Evolutionary conservation across 2,113 vertebrate species (phyloP), one percentile per base, ranked within the genome.

Genomic region (Recurvirostra avosetta): DNA sequence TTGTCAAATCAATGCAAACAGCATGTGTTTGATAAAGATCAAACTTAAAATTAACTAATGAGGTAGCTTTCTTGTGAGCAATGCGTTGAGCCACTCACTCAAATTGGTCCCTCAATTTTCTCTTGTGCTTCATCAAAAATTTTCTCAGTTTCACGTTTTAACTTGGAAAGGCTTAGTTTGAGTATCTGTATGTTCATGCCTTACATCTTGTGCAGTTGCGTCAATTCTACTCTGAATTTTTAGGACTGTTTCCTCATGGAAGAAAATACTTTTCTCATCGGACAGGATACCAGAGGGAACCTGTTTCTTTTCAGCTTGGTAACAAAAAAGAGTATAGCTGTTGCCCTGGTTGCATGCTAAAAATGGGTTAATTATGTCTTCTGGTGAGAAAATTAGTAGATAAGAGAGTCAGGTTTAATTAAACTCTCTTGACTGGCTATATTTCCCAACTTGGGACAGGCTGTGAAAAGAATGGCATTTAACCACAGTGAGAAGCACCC

Each of bases 401-500:
- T 68, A 63, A 47, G 22, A 67, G 21, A 30, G 34, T 52, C 0
- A 45, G 41, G 12, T 10, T 90, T 58, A 68, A 73, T 58, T 82
- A 83, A 77, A 68, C 30, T 86, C 19, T 77, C 49, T 14, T 36
- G 13, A 36, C 29, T 72, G 21, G 12, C 29, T 81, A 1, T 56
- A 26, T 68, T 58, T 55, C 38, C 17, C 38, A 66, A 4, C 20
- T n/a, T 88, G 41, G 32, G 22, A 56, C 21, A 80, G 25, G 14
- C 53, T 68, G 29, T 50, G 13, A 34, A 36, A 67, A 61, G 41
- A 41, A 59, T 0, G 2, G 26, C 11, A 32, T 58, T 85, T 67
- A 86, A 63, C 17, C 0, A 0, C 15, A 62, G 15, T 21, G 40
- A 75, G 47, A 86, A 67, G 7, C 11, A 43, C n/a, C 2, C 5